These are phyloP conservation scores for Drosophila lini DNA, from an alignment of 1,140 invertebrate genomes.

Conservation along the genomic window DNA sequence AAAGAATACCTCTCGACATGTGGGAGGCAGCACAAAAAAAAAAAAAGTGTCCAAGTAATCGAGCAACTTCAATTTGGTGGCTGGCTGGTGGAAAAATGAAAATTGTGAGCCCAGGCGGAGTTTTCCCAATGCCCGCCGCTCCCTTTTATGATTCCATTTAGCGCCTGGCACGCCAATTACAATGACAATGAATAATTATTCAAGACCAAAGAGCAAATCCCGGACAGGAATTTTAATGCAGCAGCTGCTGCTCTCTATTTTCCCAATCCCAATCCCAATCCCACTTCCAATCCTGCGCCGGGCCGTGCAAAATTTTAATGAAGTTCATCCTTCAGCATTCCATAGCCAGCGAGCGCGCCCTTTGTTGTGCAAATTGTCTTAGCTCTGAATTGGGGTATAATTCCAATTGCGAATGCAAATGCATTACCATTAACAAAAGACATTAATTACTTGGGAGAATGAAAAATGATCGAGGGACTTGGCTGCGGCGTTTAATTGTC, in stretches of 20 bases:
- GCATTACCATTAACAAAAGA: slow-evolving; percentile 64
- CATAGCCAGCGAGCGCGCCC: background rate
- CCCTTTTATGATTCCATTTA: slow-evolving; percentile 65
- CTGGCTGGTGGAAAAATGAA: slow-evolving; percentile 41
- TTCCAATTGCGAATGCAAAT: slow-evolving; percentile 69
- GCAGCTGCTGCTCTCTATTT: slow-evolving; percentile 57
- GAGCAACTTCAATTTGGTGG: slow-evolving; percentile 56
- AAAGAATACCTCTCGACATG: slow-evolving; percentile 12
- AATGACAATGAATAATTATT: slow-evolving; percentile 84
- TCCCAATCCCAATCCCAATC: slow-evolving; percentile 29
- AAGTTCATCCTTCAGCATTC: slow-evolving; percentile 44
- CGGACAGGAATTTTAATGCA: slow-evolving; percentile 69
- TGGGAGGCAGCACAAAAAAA: slow-evolving; percentile 18
- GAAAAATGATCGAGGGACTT: slow-evolving; percentile 58
- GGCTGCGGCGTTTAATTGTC: slow-evolving; percentile 66
- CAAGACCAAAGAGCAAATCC: slow-evolving; percentile 64
- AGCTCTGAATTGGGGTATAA: slow-evolving; percentile 35
- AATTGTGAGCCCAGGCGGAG: slow-evolving; percentile 34
- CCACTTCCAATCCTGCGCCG: slow-evolving; percentile 45
- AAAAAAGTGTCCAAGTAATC: slow-evolving; percentile 66
- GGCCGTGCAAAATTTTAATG: slow-evolving; percentile 64
- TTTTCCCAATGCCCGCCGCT: background rate
- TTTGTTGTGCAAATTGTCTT: slow-evolving; percentile 73
- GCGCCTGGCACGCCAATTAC: slow-evolving; percentile 77
- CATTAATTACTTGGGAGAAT: slow-evolving; percentile 67